Percentiles rank a stretch among this genome's conserved stretches.
These are phyloP conservation scores for Asarcornis scutulata DNA, from an alignment of 2,113 vertebrate species.

Conservation along the genomic window DNA sequence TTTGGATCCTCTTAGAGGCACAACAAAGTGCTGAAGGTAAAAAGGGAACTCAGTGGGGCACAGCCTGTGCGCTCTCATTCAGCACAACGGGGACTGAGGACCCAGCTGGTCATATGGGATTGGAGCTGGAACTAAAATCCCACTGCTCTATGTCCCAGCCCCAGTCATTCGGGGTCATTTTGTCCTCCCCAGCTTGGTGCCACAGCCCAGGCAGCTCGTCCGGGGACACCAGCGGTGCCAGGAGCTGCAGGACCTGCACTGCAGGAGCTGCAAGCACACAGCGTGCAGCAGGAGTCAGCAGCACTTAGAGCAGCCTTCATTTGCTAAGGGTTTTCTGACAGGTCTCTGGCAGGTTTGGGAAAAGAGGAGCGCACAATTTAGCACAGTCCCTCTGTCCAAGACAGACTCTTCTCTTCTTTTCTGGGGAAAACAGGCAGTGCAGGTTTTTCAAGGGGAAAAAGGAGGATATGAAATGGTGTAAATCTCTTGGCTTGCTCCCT, in stretches of 20 bases:
- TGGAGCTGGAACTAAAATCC: neutral
- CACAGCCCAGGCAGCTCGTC: too few relatives aligned
- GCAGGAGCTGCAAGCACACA: fast-evolving
- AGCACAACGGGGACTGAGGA: neutral
- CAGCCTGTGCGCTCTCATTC: neutral
- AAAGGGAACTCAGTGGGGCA: neutral
- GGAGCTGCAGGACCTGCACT: too few relatives aligned
- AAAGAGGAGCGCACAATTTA: neutral
- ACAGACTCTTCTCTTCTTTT: neutral
- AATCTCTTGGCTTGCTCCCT: fast-evolving
- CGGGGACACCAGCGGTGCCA: too few relatives aligned
- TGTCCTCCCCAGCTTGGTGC: neutral
- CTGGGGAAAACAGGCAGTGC: neutral
- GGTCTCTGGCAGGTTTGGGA: neutral
- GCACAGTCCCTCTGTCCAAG: neutral
- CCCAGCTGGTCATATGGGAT: neutral
- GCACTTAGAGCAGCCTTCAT: neutral
- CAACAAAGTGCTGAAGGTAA: neutral
- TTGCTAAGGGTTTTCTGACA: neutral
- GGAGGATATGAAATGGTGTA: fast-evolving
- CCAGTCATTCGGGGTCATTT: fast-evolving
- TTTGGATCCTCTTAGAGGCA: neutral
- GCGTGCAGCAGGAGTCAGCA: fast-evolving
- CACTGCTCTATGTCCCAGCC: fast-evolving
- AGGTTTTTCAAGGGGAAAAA: neutral